phyloP scores from a whole-genome alignment of 2,113 vertebrate genomes.

The Shinisaurus crocodilurus region DNA sequence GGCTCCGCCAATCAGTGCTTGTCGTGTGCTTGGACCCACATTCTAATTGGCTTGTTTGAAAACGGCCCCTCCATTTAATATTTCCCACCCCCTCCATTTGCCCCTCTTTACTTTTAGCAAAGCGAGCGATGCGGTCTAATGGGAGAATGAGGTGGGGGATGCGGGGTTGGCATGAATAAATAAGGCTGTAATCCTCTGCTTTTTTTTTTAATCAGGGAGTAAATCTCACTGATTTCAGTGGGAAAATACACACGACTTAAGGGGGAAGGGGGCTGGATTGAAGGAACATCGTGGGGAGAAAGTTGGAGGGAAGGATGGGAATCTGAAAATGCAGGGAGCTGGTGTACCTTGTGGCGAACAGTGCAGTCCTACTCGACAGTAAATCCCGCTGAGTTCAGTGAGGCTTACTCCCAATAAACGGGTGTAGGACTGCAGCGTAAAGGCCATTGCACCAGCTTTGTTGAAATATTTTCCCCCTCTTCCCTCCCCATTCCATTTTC shows the following conservation, averaged over 20 bases:
- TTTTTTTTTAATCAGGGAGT: not conserved
- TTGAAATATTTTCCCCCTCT: no score
- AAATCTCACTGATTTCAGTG: not conserved
- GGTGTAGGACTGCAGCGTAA: no score
- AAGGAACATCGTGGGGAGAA: not conserved
- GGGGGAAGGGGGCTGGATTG: not conserved
- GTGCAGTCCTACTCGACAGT: no score
- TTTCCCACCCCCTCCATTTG: no score
- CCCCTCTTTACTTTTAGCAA: not conserved
- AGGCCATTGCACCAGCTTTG: no score
- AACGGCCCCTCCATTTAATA: not conserved
- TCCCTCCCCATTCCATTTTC: no score
- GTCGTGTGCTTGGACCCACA: rapidly evolving
- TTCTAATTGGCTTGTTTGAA: slow-evolving; percentile 16
- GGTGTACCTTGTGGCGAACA: no score
- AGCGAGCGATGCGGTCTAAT: not conserved
- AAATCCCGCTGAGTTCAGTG: no score
- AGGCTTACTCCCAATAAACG: no score
- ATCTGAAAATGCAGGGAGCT: no score
- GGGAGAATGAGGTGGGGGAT: not conserved
- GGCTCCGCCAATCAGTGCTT: not conserved
- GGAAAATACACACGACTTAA: not conserved
- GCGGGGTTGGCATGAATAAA: not conserved
- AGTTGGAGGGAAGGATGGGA: no score
- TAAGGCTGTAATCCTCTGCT: not conserved